phyloP scores from a whole-genome alignment of 2,888 invertebrate species.

The Tachina lurida region DNA sequence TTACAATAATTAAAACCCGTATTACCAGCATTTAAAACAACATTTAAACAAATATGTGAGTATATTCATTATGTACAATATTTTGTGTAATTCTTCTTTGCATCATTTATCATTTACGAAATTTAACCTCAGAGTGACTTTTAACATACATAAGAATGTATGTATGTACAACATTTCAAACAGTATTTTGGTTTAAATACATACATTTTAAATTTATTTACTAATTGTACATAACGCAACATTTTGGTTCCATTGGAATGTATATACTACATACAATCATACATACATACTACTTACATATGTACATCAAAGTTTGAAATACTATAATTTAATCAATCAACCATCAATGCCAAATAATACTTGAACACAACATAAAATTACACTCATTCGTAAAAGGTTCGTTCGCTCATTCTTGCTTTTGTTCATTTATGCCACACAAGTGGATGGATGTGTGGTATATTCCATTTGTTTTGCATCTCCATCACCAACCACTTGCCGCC shows the following conservation, averaged over 20 bases:
- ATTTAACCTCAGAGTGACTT: slow-evolving; percentile 70
- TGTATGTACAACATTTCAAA: not conserved
- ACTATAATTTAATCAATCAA: slow-evolving; percentile 71
- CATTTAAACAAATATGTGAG: not conserved
- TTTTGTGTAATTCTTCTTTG: not conserved
- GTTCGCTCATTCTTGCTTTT: slow-evolving; percentile 6
- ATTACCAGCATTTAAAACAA: not conserved
- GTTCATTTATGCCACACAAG: slow-evolving; percentile 53
- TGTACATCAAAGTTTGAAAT: slow-evolving; percentile 35
- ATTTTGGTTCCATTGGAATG: slow-evolving; percentile 11
- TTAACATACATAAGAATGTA: slow-evolving; percentile 50
- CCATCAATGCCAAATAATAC: slow-evolving; percentile 51
- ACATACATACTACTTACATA: not conserved
- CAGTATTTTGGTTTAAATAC: slow-evolving; percentile 12
- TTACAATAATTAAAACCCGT: too few relatives aligned
- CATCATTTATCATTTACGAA: slow-evolving; percentile 35
- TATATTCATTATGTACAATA: not conserved
- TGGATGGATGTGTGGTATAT: slow-evolving; percentile 30
- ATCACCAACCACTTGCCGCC: slow-evolving; percentile 13
- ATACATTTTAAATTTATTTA: not conserved
- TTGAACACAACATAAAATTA: slow-evolving; percentile 51
- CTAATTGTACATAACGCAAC: slow-evolving; percentile 8
- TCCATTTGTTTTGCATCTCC: slow-evolving; percentile 41
- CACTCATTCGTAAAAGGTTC: not conserved
- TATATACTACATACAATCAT: not conserved